Conservation (phyloP, 1,140 invertebrate genomes). For the Mactra quadrangularis region DNA sequence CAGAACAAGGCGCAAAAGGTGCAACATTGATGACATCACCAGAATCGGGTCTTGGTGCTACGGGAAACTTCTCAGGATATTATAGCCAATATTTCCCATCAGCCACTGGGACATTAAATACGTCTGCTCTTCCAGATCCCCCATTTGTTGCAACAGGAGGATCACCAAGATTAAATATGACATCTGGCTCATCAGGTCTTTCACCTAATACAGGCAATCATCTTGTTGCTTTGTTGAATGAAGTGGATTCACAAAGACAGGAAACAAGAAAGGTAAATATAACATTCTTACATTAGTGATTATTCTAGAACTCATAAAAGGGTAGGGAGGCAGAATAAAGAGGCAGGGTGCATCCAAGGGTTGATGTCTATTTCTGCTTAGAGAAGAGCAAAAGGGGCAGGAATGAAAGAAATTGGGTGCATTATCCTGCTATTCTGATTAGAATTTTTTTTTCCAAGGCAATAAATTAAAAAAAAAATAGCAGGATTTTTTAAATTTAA, state of each 20-base stretch:
- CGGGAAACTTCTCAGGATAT: constrained; percentile 22
- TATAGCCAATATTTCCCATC: constrained; percentile 16
- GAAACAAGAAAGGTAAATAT: constrained; percentile 47
- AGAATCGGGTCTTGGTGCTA: constrained; percentile 47
- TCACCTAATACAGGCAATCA: constrained; percentile 31
- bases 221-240: constrained; percentile 26
- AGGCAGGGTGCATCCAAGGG: no score
- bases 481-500: no score
- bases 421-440: no score
- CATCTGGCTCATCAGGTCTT: background rate
- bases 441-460: no score
- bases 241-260: constrained; percentile 54
- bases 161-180: constrained; percentile 18
- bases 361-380: no score
- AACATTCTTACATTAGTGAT: no score
- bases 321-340: no score
- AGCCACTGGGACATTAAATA: background rate
- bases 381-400: no score
- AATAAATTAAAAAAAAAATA: no score
- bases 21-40: constrained; percentile 15
- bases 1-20: constrained; percentile 19
- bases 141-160: constrained; percentile 32
- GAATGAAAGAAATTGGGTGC: no score
- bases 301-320: no score
- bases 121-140: constrained; percentile 39